A percentile compares a stretch with the other conserved stretches of the same genome.
Conservation (phyloP, 2,797 vertebrate genomes). For the Onychomys torridus region DNA sequence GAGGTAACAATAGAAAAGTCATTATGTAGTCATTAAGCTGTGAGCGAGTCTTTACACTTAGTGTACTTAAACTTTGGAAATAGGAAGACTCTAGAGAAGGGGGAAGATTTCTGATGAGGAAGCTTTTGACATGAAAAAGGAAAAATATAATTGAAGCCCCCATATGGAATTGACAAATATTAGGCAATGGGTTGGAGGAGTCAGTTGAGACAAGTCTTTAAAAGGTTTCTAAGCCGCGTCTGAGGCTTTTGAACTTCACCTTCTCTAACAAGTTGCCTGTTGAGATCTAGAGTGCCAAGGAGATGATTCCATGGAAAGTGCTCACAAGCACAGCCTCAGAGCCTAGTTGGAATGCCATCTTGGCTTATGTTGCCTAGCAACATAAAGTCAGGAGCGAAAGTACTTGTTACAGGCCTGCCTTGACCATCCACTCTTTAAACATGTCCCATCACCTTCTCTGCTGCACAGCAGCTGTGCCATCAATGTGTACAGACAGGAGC, state of each 20-base stretch:
- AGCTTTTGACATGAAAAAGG: neutral
- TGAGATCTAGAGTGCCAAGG: neutral
- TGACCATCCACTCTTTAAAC: neutral
- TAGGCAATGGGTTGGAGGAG: neutral
- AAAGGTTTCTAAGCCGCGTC: neutral
- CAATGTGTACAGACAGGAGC: neutral
- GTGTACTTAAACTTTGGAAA: neutral
- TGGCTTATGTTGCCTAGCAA: neutral
- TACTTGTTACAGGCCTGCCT: neutral
- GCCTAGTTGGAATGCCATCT: neutral
- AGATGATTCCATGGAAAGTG: neutral
- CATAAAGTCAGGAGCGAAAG: neutral
- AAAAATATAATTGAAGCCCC: neutral
- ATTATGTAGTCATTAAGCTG: neutral
- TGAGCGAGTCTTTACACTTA: slow-evolving; percentile 24
- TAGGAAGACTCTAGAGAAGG: neutral
- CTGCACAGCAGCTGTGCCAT: neutral
- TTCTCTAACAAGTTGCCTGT: neutral
- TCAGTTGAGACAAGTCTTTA: neutral
- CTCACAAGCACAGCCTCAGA: neutral
- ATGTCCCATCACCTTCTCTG: neutral
- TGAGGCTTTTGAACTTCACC: neutral
- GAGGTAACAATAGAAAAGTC: neutral
- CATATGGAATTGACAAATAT: neutral
- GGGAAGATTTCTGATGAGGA: neutral